phyloP scores from a whole-genome alignment of 2,113 vertebrate species.

The Cyanoramphus novaezelandiae region DNA sequence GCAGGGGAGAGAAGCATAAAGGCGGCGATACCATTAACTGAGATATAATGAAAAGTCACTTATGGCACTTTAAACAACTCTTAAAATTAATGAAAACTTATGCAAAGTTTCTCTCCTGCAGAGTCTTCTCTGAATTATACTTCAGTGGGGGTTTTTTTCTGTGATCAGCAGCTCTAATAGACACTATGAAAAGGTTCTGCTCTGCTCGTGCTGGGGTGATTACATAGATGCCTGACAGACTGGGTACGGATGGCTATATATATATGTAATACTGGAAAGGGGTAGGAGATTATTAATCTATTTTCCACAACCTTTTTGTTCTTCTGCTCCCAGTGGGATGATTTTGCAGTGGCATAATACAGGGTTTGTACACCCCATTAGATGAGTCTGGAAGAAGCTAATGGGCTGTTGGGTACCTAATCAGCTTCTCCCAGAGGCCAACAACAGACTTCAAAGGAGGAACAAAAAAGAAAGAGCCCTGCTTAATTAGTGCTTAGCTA shows the following conservation, averaged over 20 bases:
- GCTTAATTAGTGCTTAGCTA: constrained; percentile 46
- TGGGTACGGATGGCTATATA: neutral
- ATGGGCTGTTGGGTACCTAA: constrained; percentile 29
- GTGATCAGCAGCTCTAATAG: neutral
- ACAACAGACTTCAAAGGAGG: constrained; percentile 41
- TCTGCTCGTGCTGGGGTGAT: neutral
- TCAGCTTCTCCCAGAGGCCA: constrained; percentile 42
- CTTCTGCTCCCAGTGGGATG: neutral
- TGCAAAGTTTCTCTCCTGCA: neutral
- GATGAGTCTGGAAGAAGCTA: neutral
- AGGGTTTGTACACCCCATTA: constrained; percentile 11
- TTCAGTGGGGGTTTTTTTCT: neutral
- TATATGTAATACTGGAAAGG: neutral
- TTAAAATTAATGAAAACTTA: constrained; percentile 32
- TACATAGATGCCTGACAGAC: neutral
- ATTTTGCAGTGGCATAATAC: neutral
- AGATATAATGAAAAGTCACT: neutral
- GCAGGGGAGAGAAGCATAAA: neutral
- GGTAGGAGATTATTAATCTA: neutral
- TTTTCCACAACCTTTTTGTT: constrained; percentile 34
- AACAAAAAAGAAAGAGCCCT: constrained; percentile 14
- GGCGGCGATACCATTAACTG: neutral
- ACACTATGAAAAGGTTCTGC: neutral
- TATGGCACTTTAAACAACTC: neutral
- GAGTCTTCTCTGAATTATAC: neutral